Conservation (phyloP, 2,113 vertebrate genomes). For the Microtus richardsoni region DNA sequence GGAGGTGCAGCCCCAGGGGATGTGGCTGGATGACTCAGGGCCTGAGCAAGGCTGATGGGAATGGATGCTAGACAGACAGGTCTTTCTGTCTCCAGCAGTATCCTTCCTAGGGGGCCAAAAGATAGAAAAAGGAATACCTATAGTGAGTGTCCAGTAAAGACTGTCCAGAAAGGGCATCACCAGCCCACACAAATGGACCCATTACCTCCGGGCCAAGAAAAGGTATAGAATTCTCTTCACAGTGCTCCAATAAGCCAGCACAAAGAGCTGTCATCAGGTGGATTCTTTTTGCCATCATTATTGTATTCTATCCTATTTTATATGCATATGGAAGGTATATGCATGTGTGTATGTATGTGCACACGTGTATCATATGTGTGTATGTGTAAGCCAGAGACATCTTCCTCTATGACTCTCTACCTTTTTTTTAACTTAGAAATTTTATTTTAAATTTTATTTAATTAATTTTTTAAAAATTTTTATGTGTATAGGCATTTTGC, state of each 20-base stretch:
- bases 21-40: neutral
- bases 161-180: neutral
- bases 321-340: too few species aligned
- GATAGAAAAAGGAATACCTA: neutral
- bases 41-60: neutral
- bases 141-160: neutral
- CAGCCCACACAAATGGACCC: neutral
- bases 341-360: neutral
- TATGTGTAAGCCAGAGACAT: neutral
- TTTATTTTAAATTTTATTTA: neutral
- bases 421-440: too few species aligned
- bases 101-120: neutral
- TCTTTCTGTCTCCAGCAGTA: constrained; percentile 35
- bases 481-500: neutral
- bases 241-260: neutral
- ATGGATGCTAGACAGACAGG: neutral
- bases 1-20: neutral
- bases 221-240: neutral
- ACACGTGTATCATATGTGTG: neutral
- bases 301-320: neutral
- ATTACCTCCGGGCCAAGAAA: neutral
- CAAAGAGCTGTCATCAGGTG: neutral
- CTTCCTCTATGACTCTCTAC: neutral
- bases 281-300: neutral
- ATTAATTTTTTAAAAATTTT: neutral